These are phyloP conservation scores for Leptopterna dolabrata DNA, from an alignment of 2,888 invertebrate genomes.

Conservation along the genomic window DNA sequence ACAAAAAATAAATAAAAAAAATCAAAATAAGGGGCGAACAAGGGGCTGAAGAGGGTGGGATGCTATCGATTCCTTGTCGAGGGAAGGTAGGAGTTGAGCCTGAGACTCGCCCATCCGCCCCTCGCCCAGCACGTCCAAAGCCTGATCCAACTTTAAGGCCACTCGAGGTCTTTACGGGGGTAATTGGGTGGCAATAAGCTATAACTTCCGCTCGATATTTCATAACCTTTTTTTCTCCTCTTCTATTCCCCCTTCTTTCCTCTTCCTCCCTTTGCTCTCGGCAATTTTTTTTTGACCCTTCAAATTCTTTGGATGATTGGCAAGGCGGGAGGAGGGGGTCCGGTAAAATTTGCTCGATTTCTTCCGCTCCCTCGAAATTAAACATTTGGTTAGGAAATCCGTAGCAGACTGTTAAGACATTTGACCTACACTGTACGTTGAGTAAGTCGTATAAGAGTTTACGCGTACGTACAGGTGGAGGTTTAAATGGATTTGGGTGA, in stretches of 20 bases:
- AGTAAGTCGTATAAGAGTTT: too few relatives aligned
- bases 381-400: too few relatives aligned
- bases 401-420: too few relatives aligned
- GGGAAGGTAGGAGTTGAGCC: background rate
- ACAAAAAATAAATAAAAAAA: background rate
- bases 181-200: conserved; percentile 51
- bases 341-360: background rate
- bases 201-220: conserved; percentile 50
- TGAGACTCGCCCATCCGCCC: background rate
- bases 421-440: too few relatives aligned
- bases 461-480: too few relatives aligned
- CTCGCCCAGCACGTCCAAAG: background rate
- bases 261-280: background rate
- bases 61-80: conserved; percentile 19
- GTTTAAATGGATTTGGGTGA: too few relatives aligned
- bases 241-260: background rate
- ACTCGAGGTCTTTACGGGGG: conserved; percentile 39
- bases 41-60: background rate
- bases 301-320: background rate
- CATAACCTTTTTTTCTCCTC: conserved; percentile 18
- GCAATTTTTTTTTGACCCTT: background rate
- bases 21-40: background rate
- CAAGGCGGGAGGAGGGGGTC: background rate
- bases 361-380: too few relatives aligned
- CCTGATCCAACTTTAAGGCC: conserved; percentile 36